phyloP scores from a whole-genome alignment of 1,140 invertebrate species.

The Batillaria attramentaria region DNA sequence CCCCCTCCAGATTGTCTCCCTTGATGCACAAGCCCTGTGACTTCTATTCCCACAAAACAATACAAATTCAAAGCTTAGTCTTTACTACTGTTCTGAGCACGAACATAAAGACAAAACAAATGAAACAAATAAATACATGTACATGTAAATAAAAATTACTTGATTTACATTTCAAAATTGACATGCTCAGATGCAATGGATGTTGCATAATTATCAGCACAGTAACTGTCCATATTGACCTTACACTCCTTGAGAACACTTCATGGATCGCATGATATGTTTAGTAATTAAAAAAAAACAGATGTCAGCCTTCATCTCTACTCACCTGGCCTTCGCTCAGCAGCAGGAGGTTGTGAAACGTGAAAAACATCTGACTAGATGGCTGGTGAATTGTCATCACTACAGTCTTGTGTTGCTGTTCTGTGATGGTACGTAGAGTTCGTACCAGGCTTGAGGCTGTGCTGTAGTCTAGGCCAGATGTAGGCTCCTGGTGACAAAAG shows the following conservation, averaged over 20 bases:
- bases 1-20: too few species aligned
- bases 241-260: neutral
- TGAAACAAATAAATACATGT: too few species aligned
- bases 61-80: too few species aligned
- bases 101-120: too few species aligned
- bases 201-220: too few species aligned
- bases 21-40: too few species aligned
- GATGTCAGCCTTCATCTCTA: neutral
- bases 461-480: conserved; percentile 87
- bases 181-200: too few species aligned
- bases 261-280: neutral
- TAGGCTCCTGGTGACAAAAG: conserved; percentile 80
- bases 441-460: conserved; percentile 84
- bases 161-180: too few species aligned
- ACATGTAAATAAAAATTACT: too few species aligned
- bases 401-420: conserved; percentile 84
- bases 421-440: conserved; percentile 82
- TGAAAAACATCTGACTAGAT: conserved; percentile 90
- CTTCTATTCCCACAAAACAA: too few species aligned
- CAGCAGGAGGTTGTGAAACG: conserved; percentile 87
- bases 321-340: conserved; percentile 80
- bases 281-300: neutral
- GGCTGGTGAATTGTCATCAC: conserved; percentile 90
- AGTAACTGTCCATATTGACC: neutral
- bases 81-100: too few species aligned